Base-by-base conservation (phyloP, 2,113 vertebrate species). In the Hirundichthys speculiger region DNA sequence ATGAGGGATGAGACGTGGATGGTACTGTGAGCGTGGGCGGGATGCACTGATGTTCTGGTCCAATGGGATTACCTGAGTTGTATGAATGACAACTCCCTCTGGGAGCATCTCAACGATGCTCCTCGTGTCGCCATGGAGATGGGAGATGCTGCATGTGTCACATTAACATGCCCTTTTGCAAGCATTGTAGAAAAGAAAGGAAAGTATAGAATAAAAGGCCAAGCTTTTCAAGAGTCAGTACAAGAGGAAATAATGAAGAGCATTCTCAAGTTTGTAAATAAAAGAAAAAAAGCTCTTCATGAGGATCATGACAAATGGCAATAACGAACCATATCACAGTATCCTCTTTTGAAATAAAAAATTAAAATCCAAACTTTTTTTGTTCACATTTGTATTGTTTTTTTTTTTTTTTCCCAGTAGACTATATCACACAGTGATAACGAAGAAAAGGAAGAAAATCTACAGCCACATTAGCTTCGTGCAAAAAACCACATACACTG, bases 381-480 rank as follows among this genome's bases (percentile, higher is more conserved):
- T 82, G 15, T 90, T 90, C 79, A 90, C 83, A 83, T 90, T 86
- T 84, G 70, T 75, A 60, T 69, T 57, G 40, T 83, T 72, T 8
- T 50, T 72, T 66, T 55, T 62, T 78, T 59, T 66, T 85, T 84
- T 87, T 83, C 88, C 80, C 81, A 83, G 73, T 84, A 87, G 88
- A 91, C 88, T 80, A 90, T 91, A 91, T 93, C 91, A 91, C 90
- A 90, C 88, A 92, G 88, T 90, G 90, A 91, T 91, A 91, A 93
- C 83, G 38, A 88, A 88, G 85, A 90, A 86, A 88, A 81, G 73
- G 82, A 86, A 75, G n/a, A n/a, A 85, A 90, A 86, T 85, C 82
- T 91, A 92, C 89, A 86, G 87, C 86, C 87, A 91, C 90, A 21
- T 82, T 89, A 91, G 89, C 90, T 86, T 91, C 91, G 92, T 93